phyloP scores from a whole-genome alignment of 2,797 vertebrate species.

The Ctenosaura bakeri region DNA sequence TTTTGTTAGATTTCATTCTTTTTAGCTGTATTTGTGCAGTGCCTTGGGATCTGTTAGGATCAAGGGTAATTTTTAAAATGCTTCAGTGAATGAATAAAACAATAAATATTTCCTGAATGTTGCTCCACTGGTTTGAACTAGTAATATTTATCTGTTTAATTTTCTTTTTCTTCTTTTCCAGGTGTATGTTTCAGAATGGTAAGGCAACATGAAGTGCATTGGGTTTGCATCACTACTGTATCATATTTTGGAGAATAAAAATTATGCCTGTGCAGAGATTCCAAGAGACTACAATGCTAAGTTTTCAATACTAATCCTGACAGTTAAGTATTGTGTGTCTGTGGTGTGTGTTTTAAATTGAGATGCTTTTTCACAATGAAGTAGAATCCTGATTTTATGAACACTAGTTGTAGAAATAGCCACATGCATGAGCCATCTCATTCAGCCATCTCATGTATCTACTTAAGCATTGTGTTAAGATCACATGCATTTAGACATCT shows the following conservation, averaged over 20 bases:
- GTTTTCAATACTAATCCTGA: not conserved
- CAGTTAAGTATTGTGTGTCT: constrained; percentile 14
- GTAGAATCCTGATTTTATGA: constrained; percentile 39
- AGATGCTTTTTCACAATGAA: accelerated
- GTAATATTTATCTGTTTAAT: constrained; percentile 28
- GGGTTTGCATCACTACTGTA: constrained; percentile 9
- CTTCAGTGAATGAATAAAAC: not conserved
- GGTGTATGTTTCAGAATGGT: constrained; percentile 97
- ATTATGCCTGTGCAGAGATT: constrained; percentile 25
- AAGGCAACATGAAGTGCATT: constrained; percentile 76
- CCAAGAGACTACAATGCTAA: not conserved
- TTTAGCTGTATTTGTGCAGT: not conserved
- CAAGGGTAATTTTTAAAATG: not conserved
- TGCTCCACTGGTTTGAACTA: not conserved
- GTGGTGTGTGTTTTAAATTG: constrained; percentile 7
- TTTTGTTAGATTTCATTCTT: not conserved
- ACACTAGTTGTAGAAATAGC: constrained; percentile 3
- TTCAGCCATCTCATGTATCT: not conserved
- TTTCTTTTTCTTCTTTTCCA: constrained; percentile 71
- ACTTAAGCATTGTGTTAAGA: not conserved
- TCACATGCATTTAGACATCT: not conserved
- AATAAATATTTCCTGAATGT: constrained; percentile 4
- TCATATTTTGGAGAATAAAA: constrained; percentile 70
- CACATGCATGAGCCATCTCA: not conserved
- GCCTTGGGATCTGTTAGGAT: not conserved